Evolutionary conservation across 1,140 invertebrate species (phyloP).

Genomic region (Holcopasites calliopsidis): DNA sequence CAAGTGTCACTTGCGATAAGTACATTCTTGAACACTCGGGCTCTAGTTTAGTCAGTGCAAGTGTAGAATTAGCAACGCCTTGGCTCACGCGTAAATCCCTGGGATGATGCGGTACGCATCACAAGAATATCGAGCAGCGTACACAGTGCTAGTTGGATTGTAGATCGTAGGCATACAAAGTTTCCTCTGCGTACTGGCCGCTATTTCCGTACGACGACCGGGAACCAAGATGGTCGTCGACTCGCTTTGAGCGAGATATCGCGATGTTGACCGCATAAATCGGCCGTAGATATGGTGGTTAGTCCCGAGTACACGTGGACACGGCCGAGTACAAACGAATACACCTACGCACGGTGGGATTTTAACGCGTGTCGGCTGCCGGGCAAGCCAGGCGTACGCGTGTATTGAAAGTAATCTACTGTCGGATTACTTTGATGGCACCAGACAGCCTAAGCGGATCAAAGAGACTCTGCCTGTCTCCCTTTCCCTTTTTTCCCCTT

Average conservation of each 20-base stretch:
- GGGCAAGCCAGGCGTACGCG: slow-evolving; percentile 25
- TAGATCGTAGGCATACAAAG: slow-evolving; percentile 25
- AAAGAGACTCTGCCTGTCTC: slow-evolving; percentile 44
- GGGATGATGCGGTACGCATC: slow-evolving; percentile 8
- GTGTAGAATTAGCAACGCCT: slow-evolving; percentile 26
- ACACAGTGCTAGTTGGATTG: not conserved
- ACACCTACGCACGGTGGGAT: slow-evolving; percentile 33
- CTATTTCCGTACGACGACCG: slow-evolving; percentile 60
- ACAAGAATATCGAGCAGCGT: slow-evolving; percentile 33
- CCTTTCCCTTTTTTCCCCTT: too few relatives aligned
- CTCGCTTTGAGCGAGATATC: slow-evolving; percentile 61
- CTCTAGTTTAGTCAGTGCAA: too few relatives aligned
- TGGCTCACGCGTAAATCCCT: slow-evolving; percentile 22
- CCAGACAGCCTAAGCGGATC: slow-evolving; percentile 62
- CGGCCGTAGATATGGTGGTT: slow-evolving; percentile 52
- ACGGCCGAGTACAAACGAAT: slow-evolving; percentile 15
- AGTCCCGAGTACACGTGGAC: slow-evolving; percentile 25
- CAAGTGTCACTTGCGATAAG: slow-evolving; percentile 30
- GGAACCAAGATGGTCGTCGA: slow-evolving; percentile 46
- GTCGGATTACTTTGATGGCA: slow-evolving; percentile 66
- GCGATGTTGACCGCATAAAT: slow-evolving; percentile 59
- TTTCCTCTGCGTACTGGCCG: slow-evolving; percentile 52
- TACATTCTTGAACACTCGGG: too few relatives aligned
- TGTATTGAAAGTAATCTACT: slow-evolving; percentile 65
- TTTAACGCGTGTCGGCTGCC: slow-evolving; percentile 42